phyloP scores from a whole-genome alignment of 2,797 vertebrate genomes.

The Nasua narica region DNA sequence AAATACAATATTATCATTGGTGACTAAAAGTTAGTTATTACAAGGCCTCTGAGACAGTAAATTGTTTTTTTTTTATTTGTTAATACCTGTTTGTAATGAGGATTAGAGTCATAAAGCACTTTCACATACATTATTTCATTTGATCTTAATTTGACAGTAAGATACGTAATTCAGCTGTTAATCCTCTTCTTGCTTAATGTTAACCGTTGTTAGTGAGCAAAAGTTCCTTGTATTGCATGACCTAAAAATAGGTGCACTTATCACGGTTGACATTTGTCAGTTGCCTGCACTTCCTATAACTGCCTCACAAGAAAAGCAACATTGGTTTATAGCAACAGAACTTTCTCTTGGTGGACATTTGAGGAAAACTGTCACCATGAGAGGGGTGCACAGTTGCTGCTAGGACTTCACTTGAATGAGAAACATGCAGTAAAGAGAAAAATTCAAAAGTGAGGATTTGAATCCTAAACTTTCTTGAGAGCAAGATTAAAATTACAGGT shows the following conservation, averaged over 20 bases:
- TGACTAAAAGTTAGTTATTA: background rate
- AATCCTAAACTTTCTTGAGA: background rate
- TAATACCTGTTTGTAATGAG: background rate
- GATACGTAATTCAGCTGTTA: background rate
- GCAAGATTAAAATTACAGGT: background rate
- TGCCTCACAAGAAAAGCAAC: background rate
- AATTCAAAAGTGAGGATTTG: background rate
- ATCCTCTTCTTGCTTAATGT: background rate
- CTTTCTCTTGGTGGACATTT: background rate
- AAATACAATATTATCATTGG: background rate
- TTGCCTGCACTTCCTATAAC: background rate
- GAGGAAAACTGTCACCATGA: background rate
- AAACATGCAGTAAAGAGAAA: background rate
- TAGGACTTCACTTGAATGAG: background rate
- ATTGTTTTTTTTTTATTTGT: conserved; percentile 8
- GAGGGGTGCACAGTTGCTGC: background rate
- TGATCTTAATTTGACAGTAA: background rate
- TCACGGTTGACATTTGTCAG: background rate
- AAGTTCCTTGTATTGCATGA: background rate
- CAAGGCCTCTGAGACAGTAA: background rate
- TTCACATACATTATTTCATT: background rate
- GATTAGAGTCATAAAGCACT: background rate
- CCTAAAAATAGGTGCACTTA: background rate
- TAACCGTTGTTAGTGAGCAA: background rate
- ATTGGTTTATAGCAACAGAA: background rate